These are phyloP conservation scores for Pectinophora gossypiella DNA, from an alignment of 1,140 invertebrate species.

Conservation along the genomic window DNA sequence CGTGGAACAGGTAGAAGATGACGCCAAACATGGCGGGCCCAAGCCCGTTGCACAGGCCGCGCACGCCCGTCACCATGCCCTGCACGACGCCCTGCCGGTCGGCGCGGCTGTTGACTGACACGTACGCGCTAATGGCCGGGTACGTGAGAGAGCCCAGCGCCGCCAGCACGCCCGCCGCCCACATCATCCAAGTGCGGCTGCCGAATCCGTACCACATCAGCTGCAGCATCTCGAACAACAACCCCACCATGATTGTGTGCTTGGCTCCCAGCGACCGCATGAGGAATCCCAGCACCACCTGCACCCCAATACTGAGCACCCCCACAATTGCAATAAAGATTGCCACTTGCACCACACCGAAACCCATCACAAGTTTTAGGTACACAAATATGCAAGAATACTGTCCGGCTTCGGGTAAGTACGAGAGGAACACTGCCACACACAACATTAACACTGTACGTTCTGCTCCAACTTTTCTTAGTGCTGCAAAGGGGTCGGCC, in stretches of 20 bases:
- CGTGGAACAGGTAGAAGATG: constrained; percentile 99
- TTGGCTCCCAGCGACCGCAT: constrained; percentile 93
- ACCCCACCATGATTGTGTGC: constrained; percentile 97
- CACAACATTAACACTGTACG: constrained; percentile 97
- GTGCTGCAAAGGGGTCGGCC: constrained; percentile 97
- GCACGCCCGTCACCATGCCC: constrained; percentile 97
- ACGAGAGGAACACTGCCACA: constrained; percentile 97
- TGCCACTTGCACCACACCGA: constrained; percentile 95
- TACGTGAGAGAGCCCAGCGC: constrained; percentile 97
- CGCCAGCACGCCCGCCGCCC: constrained; percentile 96
- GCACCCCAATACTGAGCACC: constrained; percentile 96
- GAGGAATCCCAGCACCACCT: constrained; percentile 91
- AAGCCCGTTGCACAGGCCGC: constrained; percentile 94
- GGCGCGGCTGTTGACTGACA: constrained; percentile 96
- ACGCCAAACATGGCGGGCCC: constrained; percentile 98
- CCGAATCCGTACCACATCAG: constrained; percentile 97
- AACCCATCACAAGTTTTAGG: constrained; percentile 97
- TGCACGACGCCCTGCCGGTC: constrained; percentile 99
- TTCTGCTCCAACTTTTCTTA: constrained; percentile 96
- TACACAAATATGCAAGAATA: constrained; percentile 99
- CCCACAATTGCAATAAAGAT: constrained; percentile 98
- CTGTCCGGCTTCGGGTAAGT: constrained; percentile 98
- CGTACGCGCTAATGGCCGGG: constrained; percentile 99
- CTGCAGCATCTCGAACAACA: constrained; percentile 97
- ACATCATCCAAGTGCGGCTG: constrained; percentile 93